phyloP scores from a whole-genome alignment of 2,797 vertebrate genomes.

The Labroides dimidiatus region DNA sequence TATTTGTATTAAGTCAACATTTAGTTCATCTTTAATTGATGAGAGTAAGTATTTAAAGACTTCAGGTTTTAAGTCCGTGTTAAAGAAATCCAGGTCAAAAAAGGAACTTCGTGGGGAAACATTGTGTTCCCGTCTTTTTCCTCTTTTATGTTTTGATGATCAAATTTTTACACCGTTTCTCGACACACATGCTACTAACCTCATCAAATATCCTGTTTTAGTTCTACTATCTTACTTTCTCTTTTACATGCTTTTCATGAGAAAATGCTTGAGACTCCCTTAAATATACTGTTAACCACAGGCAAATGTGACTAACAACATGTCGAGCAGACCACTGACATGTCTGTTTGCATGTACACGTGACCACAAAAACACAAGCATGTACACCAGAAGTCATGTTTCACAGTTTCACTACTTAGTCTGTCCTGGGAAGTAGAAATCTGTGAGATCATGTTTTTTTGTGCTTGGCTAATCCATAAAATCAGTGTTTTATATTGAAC shows the following conservation, averaged over 20 bases:
- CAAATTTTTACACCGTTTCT: not conserved
- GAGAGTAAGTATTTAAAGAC: no score
- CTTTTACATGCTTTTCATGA: not conserved
- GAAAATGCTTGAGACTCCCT: not conserved
- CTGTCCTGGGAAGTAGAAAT: not conserved
- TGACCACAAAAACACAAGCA: not conserved
- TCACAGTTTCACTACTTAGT: not conserved
- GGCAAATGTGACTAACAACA: not conserved
- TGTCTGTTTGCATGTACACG: not conserved
- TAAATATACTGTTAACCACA: not conserved
- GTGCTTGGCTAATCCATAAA: not conserved
- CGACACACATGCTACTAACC: not conserved
- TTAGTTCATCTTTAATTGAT: no score
- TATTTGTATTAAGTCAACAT: no score
- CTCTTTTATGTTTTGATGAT: not conserved
- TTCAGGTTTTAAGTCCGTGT: no score
- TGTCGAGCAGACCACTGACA: not conserved
- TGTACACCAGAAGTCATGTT: not conserved
- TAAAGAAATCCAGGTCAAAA: no score
- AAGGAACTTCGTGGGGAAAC: not conserved
- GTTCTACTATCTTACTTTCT: not conserved
- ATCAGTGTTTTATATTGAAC: not conserved
- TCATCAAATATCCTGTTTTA: not conserved
- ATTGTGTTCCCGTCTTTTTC: not conserved
- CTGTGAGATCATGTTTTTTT: not conserved